Evolutionary conservation across 2,888 invertebrate genomes (phyloP), one percentile per base, ranked within the genome.

Genomic region (Micropterix aruncella): DNA sequence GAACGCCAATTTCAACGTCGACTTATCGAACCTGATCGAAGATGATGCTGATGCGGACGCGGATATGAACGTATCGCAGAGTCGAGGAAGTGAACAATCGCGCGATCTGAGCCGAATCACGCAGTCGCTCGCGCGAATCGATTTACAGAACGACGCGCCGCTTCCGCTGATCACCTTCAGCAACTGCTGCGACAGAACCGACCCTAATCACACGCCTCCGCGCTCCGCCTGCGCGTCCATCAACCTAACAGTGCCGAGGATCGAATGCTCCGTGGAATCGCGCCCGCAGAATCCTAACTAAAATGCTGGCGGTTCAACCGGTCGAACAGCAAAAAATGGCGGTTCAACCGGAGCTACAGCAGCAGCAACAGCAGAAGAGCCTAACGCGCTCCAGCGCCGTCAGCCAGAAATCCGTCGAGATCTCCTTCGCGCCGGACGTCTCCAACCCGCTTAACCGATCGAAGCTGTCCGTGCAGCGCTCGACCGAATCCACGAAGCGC

Each of bases 381-480:
- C 61, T 64, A 65, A 77, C 79, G 63, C 47, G 74, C 57, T 61
- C 70, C 62, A 75, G 76, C 51, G 77, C 77, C 18, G 68, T 77
- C 41, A 77, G 77, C 51, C 77, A 77, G 54, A 72, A 75, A 48
- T 75, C 75, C 38, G 72, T 77, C 41, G 77, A 77, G 52, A 65
- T 76, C 40, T 62, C 69, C 56, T 71, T 76, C 46, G 65, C 72
- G 38, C 66, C 72, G 18, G 70, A 66, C 50, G 59, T 61, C 14
- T 63, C 69, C 0, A 66, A 70, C 50, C 71, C 71, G 2, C 49
- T 71, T 41, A 67, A 71, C 52, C 60, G 70, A 44, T 71, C 71
- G 2, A 69, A 68, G 50, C 52, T 70, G 40, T 70, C 70, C 5
- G 70, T 70, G 14, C 62, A 65, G 7, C 57, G 70, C 41, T 70